Conservation (phyloP, 2,797 vertebrate genomes). For the Pangasius macronema region DNA sequence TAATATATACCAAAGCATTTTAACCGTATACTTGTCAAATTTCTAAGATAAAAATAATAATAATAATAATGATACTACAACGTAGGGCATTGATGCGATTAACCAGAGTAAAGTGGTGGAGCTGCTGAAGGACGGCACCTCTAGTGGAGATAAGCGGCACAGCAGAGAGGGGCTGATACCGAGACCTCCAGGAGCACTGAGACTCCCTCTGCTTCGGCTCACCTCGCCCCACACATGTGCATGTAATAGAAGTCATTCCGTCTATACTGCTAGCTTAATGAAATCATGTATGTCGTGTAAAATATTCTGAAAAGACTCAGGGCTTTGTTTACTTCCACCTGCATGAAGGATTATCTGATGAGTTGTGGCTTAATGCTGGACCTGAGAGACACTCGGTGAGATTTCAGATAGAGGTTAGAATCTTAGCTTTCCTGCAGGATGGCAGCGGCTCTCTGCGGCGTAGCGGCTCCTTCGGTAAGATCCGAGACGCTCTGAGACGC, state of each 20-base stretch:
- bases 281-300: background rate
- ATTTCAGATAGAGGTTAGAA: background rate
- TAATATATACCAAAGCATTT: background rate
- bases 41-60: too few species aligned
- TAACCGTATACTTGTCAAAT: background rate
- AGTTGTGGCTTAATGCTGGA: background rate
- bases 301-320: background rate
- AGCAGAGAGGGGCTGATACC: conserved; percentile 69
- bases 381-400: background rate
- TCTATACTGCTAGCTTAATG: background rate
- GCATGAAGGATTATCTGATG: background rate
- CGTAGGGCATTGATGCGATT: conserved; percentile 83
- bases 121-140: conserved; percentile 81
- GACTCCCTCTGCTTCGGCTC: too few species aligned
- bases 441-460: conserved; percentile 82
- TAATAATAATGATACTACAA: background rate
- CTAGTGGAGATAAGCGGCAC: conserved; percentile 71
- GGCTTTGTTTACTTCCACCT: background rate
- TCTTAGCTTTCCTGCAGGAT: conserved; percentile 66
- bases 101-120: conserved; percentile 90
- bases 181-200: too few species aligned
- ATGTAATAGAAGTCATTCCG: too few species aligned
- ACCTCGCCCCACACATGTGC: too few species aligned
- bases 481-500: conserved; percentile 85
- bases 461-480: conserved; percentile 87